Evolutionary conservation across 2,888 invertebrate genomes (phyloP), one percentile per base, ranked within the genome.

Genomic region (Tipula unca): DNA sequence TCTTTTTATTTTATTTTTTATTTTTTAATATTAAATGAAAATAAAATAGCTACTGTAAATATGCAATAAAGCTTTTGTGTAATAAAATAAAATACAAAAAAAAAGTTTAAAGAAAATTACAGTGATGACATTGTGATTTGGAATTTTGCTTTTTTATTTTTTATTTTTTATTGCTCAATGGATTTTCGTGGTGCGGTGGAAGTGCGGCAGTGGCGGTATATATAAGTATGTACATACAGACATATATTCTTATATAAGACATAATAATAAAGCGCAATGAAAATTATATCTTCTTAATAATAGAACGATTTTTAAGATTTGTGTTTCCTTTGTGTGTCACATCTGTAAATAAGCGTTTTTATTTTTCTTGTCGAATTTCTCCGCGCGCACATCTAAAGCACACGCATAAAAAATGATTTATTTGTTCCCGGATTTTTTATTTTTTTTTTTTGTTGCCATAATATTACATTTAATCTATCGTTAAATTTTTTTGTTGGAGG

Each of bases 381-480:
- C 3, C 69, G 48, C 69, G 69, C 69, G 25, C 69, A 69, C 69
- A 25, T 69, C 69, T 6, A 25, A 25, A 25, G 69, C 69, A 69
- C 69, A 69, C 20, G 25, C 69, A 69, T 69, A 69, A 69, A 69
- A 69, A 69, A 69, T 69, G 69, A 69, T 69, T 69, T 69, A 69
- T 69, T 25, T 69, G 20, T 69, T 20, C 69, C 48, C 48, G 48
- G 48, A 54, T 17, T 54, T 54, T 48, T 48, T 48, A 48, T 48
- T 48, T 39, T n/a, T 17, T 54, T 54, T 17, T 69, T 8, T 3
- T 69, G 69, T 69, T 69, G 69, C 69, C 25, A 69, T 69, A 10
- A 69, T 25, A 69, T 69, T 69, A 69, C 69, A 69, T 69, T 69
- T 69, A 69, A 69, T 69, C 69, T 69, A 69, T 69, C 69, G 69